Evolutionary conservation across 2,113 vertebrate species (phyloP).

Genomic region (Lonchura striata): DNA sequence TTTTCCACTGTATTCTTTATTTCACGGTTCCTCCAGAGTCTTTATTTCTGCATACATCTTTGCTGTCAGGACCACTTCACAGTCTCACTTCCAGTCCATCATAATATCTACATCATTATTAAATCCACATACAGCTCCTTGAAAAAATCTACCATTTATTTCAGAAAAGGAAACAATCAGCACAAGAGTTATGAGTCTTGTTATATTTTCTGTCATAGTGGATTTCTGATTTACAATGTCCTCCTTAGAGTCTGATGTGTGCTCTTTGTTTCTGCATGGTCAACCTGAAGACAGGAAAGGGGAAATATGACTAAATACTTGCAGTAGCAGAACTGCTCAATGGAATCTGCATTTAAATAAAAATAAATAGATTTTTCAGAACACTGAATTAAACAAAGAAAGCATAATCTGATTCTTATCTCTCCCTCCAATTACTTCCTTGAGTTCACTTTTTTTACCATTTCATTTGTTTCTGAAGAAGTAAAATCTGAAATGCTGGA

Average conservation of each 20-base stretch:
- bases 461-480: background rate
- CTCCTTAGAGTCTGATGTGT: background rate
- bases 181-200: background rate
- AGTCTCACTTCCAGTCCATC: background rate
- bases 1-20: background rate
- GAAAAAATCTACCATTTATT: background rate
- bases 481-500: background rate
- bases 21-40: background rate
- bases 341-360: background rate
- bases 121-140: background rate
- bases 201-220: background rate
- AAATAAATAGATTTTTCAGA: background rate
- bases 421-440: background rate
- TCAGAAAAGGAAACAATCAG: background rate
- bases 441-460: background rate
- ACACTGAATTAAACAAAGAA: background rate
- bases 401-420: background rate
- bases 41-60: background rate
- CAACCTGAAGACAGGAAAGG: background rate
- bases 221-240: background rate
- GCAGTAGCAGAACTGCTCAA: background rate
- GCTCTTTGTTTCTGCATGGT: background rate
- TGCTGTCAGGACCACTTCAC: background rate
- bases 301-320: background rate
- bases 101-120: background rate